Evolutionary conservation across 1,140 invertebrate genomes (phyloP), one percentile per base, ranked within the genome.

Genomic region (Galleria mellonella): DNA sequence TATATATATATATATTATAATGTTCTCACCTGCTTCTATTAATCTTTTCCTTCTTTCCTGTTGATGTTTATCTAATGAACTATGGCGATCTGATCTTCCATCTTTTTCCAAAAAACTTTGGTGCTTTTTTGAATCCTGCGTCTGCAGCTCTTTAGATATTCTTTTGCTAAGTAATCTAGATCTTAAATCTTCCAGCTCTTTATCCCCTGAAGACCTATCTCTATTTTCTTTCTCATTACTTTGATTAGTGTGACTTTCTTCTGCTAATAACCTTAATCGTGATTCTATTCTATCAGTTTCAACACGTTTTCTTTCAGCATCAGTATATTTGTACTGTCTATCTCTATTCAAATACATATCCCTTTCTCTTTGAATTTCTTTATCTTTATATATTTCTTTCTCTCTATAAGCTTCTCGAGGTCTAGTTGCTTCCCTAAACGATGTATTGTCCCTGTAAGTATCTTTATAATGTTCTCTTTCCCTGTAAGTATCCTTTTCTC

Each of bases 141-240:
- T 73, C 47, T 87, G 88, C 42, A 87, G 71, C 65, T 87, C 89
- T 61, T 86, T 89, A 52, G 73, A 86, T 83, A 78, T 89, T 27
- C 89, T 83, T 78, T 92, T 91, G 59, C 88, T 91, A 2, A 91
- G 61, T 59, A 91, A 87, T 65, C 92, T 88, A 62, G 92, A 92
- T 57, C 93, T 88, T 58, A 94, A 85, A 85, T 94, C 93, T 69
- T 94, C 91, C 40, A 94, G 85, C 46, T 90, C 90, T 55, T 87
- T 88, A 65, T 89, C 88, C 47, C 86, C 87, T 44, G 87, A 76
- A 62, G 77, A 79, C 77, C 88, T 55, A 67, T 89, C 63, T 56
- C 89, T 75, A 54, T 90, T 81, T 79, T 88, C 77, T 87, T 91
- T 85, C 85, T 90, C 71, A 84, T 87, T 64, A 77, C 88, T 63